Conservation (phyloP, 2,888 invertebrate species). For the Physocephala rufipes region DNA sequence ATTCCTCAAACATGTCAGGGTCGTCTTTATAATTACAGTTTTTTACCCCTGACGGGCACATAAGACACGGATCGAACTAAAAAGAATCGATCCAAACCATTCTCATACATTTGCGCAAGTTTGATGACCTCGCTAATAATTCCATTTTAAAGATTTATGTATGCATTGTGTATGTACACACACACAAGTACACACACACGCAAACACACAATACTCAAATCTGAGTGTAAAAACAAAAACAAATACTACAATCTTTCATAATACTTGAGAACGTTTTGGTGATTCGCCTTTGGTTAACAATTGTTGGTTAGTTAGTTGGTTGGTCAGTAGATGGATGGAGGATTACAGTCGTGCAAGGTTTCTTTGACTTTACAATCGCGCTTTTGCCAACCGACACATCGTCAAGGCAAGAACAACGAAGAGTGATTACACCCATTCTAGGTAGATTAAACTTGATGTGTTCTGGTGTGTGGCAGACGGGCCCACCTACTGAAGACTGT, state of each 20-base stretch:
- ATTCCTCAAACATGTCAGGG: too few species aligned
- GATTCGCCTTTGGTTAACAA: too few species aligned
- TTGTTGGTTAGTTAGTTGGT: too few species aligned
- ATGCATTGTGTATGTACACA: too few species aligned
- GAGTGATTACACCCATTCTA: constrained; percentile 42
- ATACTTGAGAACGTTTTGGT: too few species aligned
- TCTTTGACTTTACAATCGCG: neutral
- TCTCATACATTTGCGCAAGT: neutral
- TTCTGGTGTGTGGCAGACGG: constrained; percentile 20
- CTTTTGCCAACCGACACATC: neutral
- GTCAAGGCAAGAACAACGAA: constrained; percentile 35
- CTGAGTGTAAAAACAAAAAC: too few species aligned
- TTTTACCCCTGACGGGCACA: too few species aligned
- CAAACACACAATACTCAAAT: too few species aligned
- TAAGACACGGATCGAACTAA: neutral
- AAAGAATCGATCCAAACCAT: neutral
- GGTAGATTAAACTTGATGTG: constrained; percentile 42
- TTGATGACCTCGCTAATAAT: neutral
- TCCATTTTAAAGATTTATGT: too few species aligned
- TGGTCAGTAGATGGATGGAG: constrained; percentile 6
- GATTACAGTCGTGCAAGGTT: neutral
- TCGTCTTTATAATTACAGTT: too few species aligned
- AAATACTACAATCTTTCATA: too few species aligned
- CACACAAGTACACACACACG: too few species aligned
- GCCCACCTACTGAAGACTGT: neutral